These are phyloP conservation scores for Notothenia rossii DNA, from an alignment of 2,113 vertebrate genomes.

Conservation along the genomic window DNA sequence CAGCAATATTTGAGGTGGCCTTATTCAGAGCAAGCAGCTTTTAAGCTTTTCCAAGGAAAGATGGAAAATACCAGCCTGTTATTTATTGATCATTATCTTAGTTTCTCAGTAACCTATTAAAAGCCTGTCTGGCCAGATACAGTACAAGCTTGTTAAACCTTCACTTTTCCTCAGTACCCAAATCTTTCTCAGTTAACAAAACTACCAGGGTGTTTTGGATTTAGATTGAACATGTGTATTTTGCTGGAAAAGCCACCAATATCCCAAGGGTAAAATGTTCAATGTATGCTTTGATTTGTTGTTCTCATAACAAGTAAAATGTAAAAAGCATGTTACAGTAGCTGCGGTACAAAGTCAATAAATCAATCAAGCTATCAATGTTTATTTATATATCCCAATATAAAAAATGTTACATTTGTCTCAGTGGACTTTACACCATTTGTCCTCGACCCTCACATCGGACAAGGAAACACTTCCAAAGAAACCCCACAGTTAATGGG, in stretches of 20 bases:
- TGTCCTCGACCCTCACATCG: too few species aligned
- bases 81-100: conserved; percentile 36
- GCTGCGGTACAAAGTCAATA: too few species aligned
- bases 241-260: neutral
- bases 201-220: neutral
- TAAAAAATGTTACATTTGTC: too few species aligned
- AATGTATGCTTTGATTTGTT: neutral
- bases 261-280: neutral
- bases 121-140: neutral
- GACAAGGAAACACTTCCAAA: too few species aligned
- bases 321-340: too few species aligned
- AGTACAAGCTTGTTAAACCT: neutral
- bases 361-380: too few species aligned
- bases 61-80: neutral
- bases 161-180: neutral
- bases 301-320: conserved; percentile 4
- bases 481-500: too few species aligned
- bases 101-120: too few species aligned
- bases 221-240: neutral
- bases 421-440: too few species aligned
- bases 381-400: too few species aligned
- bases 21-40: conserved; percentile 26
- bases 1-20: conserved; percentile 37
- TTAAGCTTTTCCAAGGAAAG: conserved; percentile 7
- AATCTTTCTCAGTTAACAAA: neutral